Evolutionary conservation across 2,113 vertebrate genomes (phyloP), one percentile per base, ranked within the genome.

Genomic region (Passer domesticus): DNA sequence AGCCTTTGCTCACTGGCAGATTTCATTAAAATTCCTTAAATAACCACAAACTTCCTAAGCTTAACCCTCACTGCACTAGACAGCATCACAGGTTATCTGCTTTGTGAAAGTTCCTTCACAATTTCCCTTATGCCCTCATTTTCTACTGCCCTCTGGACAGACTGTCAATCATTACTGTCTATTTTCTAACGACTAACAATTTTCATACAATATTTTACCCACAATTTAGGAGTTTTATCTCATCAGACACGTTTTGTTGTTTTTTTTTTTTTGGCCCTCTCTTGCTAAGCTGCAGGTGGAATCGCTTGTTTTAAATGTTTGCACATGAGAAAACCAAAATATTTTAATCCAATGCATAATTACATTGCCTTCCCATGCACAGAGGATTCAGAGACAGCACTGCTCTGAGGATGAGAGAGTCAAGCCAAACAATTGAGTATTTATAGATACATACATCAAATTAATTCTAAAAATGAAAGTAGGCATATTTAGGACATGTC

Each of bases 21-120:
- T 95, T 96, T 83, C 76, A 94, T 92, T 74, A 93, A 52, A 93
- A 89, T 92, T 83, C 89, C 79, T 94, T 70, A 81, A 94, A 95
- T 89, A 95, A 95, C 60, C 59, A 76, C 53, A 67, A 74, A 87
- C 56, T 81, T 92, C 67, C 83, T 88, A 66, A 94, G 79, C 11
- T 93, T 96, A 92, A 89, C 72, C 58, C 64, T 90, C 0, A 0
- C 60, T 83, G 60, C 33, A 50, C 80, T 66, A 80, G 21, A 50
- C 6, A 49, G 39, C 39, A 93, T 30, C 76, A 70, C 55, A 63
- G 47, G 49, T 53, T 81, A 52, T 41, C 35, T 60, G 24, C 39
- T 87, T 59, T 62, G 16, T 67, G 4, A 28, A 87, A 62, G 50
- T 35, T 33, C 21, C 15, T 83, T 81, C 76, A 47, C 9, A 67